Percentiles rank a stretch among this genome's conserved stretches.
phyloP scores from a whole-genome alignment of 2,888 invertebrate species.

The Luffia ferchaultella region DNA sequence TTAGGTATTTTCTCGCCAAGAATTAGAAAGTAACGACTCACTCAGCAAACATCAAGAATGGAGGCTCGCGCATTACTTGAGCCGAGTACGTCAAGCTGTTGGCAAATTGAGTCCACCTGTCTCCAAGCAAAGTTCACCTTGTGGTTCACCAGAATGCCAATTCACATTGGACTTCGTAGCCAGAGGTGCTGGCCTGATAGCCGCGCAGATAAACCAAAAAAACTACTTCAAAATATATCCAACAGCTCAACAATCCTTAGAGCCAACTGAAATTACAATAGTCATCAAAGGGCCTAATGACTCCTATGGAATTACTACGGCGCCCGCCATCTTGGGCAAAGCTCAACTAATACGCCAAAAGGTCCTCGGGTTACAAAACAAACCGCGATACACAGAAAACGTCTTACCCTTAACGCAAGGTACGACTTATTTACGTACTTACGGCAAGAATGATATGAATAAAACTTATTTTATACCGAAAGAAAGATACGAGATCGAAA shows the following conservation, averaged over 20 bases:
- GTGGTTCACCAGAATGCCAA: slow-evolving; percentile 41
- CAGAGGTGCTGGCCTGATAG: slow-evolving; percentile 67
- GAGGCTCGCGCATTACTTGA: slow-evolving; percentile 60
- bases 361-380: slow-evolving; percentile 42
- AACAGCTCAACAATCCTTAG: slow-evolving; percentile 51
- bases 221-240: slow-evolving; percentile 68
- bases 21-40: slow-evolving; percentile 53
- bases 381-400: slow-evolving; percentile 40
- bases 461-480: slow-evolving; percentile 57
- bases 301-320: slow-evolving; percentile 46
- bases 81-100: slow-evolving; percentile 51
- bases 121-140: slow-evolving; percentile 37
- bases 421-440: slow-evolving; percentile 45
- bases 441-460: slow-evolving; percentile 51
- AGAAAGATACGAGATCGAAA: slow-evolving; percentile 57
- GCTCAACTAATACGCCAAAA: slow-evolving; percentile 54
- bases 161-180: slow-evolving; percentile 63
- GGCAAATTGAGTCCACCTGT: slow-evolving; percentile 47
- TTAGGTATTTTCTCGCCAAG: slow-evolving; percentile 66
- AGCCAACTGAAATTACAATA: slow-evolving; percentile 54
- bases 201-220: slow-evolving; percentile 63
- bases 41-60: slow-evolving; percentile 63
- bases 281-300: slow-evolving; percentile 55
- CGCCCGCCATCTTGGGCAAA: slow-evolving; percentile 53
- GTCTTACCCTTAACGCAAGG: slow-evolving; percentile 55